Conservation (phyloP, 2,113 vertebrate genomes). For the Triplophysa rosa region DNA sequence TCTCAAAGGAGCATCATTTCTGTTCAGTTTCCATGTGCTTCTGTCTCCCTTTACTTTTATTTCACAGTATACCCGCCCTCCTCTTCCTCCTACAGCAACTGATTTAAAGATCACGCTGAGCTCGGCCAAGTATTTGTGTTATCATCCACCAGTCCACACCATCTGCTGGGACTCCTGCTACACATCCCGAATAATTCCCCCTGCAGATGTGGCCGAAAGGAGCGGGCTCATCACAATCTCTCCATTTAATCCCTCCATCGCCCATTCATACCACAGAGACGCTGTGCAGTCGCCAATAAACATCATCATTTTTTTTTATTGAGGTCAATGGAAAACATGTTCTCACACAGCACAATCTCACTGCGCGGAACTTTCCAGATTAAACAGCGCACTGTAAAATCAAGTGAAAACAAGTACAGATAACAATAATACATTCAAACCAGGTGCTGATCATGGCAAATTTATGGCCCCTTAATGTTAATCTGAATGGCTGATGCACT, state of each 20-base stretch:
- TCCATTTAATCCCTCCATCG: slow-evolving; percentile 25
- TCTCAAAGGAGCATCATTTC: neutral
- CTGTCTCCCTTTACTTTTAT: neutral
- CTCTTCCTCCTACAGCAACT: neutral
- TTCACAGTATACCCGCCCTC: too few species aligned
- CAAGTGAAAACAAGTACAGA: slow-evolving; percentile 31
- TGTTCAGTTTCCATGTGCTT: neutral
- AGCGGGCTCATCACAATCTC: slow-evolving; percentile 23
- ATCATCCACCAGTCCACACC: slow-evolving; percentile 20
- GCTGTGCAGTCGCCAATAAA: slow-evolving; percentile 29
- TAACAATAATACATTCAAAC: slow-evolving; percentile 34
- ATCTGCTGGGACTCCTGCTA: slow-evolving; percentile 26
- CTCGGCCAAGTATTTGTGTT: slow-evolving; percentile 10
- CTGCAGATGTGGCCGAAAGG: slow-evolving; percentile 17
- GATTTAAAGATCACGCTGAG: slow-evolving; percentile 19
- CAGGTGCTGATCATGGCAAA: neutral
- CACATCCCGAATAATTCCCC: slow-evolving; percentile 28
- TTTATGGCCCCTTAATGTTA: slow-evolving; percentile 8
- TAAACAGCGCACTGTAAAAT: slow-evolving; percentile 26
- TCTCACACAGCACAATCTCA: slow-evolving; percentile 36
- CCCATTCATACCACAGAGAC: slow-evolving; percentile 37
- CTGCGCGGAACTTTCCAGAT: neutral
- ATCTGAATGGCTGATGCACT: neutral
- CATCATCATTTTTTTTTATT: slow-evolving; percentile 37
- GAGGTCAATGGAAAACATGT: slow-evolving; percentile 41